A percentile compares a stretch with the other conserved stretches of the same genome.
Evolutionary conservation across 2,888 invertebrate species (phyloP).

Genomic region (Portevinia maculata): DNA sequence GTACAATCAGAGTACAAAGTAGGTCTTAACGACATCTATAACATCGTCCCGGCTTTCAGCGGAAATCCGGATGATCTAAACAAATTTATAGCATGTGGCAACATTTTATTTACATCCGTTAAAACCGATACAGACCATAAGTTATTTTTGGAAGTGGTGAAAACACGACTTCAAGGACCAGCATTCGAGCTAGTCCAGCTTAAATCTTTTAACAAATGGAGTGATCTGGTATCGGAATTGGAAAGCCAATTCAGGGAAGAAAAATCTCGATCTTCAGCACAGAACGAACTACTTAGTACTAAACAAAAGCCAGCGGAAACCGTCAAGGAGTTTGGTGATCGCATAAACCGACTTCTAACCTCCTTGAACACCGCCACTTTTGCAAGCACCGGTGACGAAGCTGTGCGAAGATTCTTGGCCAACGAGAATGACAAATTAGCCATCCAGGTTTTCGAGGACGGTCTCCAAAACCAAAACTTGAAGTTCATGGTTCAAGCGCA

Average conservation of each 20-base stretch:
- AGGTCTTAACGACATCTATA: constrained; percentile 2
- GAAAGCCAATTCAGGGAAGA: constrained; percentile 18
- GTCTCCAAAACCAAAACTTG: constrained; percentile 1
- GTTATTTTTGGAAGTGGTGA: constrained; percentile 11
- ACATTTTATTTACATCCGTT: constrained; percentile 4
- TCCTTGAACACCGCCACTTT: not conserved
- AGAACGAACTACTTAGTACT: not conserved
- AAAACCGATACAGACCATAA: constrained; percentile 4
- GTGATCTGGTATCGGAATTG: constrained; percentile 8
- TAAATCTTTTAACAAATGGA: not conserved
- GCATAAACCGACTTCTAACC: not conserved
- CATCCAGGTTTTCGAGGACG: constrained; percentile 15
- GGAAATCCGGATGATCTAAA: constrained; percentile 6
- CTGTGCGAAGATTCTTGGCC: not conserved
- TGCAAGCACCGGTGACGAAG: not conserved
- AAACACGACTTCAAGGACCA: constrained; percentile 14
- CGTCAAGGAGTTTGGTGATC: constrained; percentile 14
- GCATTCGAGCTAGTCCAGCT: constrained; percentile 19
- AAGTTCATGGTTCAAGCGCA: constrained; percentile 7
- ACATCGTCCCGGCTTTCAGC: constrained; percentile 11
- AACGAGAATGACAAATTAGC: constrained; percentile 1
- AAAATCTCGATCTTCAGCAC: constrained; percentile 5
- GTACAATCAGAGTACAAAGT: no score
- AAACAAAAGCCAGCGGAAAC: not conserved
- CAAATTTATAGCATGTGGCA: constrained; percentile 19